A percentile compares a stretch with the other conserved stretches of the same genome.
phyloP scores from a whole-genome alignment of 2,888 invertebrate genomes.

The Athalia rosae region DNA sequence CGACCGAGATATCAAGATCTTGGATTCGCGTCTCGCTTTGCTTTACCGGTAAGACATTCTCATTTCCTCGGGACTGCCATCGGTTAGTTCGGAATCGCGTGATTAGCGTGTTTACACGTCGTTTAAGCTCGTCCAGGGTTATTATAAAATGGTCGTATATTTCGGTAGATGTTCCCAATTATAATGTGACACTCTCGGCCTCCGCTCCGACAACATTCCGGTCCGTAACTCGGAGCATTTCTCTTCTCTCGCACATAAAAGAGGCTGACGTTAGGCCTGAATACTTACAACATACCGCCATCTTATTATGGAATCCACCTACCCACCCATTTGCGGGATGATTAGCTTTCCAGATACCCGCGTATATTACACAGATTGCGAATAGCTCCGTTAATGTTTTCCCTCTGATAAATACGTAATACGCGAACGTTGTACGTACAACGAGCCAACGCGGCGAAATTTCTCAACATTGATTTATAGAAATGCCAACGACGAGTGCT shows the following conservation, averaged over 20 bases:
- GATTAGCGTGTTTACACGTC: conserved; percentile 59
- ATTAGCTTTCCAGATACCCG: conserved; percentile 3
- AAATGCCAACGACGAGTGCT: no score
- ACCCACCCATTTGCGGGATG: background rate
- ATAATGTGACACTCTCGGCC: conserved; percentile 31
- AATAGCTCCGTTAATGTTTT: conserved; percentile 4
- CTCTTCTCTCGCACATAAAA: background rate
- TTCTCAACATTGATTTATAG: no score
- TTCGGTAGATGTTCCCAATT: conserved; percentile 33
- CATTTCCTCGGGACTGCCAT: conserved; percentile 2
- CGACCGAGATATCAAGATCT: conserved; percentile 17
- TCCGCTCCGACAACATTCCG: conserved; percentile 24
- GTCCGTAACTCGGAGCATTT: conserved; percentile 11
- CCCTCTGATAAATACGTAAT: conserved; percentile 32
- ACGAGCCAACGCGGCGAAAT: background rate
- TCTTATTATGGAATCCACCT: background rate
- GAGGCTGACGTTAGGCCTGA: background rate
- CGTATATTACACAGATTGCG: background rate
- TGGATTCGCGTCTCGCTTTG: conserved; percentile 27
- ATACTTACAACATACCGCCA: background rate
- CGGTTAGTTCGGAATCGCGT: conserved; percentile 41
- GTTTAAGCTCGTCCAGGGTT: conserved; percentile 49
- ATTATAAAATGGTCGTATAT: conserved; percentile 10
- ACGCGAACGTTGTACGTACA: conserved; percentile 21
- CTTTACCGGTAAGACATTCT: conserved; percentile 30